Evolutionary conservation across 1,140 invertebrate species (phyloP).

Genomic region (Luehdorfia chinensis): DNA sequence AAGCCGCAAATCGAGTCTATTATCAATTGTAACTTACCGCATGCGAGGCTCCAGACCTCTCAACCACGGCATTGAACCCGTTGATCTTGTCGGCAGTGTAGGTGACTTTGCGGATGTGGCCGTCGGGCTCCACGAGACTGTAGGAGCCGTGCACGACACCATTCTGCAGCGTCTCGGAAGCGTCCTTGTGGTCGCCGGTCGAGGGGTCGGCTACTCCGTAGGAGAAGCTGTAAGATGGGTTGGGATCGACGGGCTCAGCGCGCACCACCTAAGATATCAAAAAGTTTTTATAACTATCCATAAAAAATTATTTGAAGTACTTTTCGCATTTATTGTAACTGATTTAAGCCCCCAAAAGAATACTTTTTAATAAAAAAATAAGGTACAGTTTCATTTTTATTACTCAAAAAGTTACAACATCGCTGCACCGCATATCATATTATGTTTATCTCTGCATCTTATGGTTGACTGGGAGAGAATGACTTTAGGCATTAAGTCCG

Average conservation of each 20-base stretch:
- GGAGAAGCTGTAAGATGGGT: slow-evolving; percentile 84
- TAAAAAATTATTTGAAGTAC: too few relatives aligned
- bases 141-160: slow-evolving; percentile 81
- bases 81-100: slow-evolving; percentile 78
- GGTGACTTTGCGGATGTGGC: slow-evolving; percentile 79
- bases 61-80: slow-evolving; percentile 77
- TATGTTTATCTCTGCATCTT: too few relatives aligned
- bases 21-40: slow-evolving; percentile 58
- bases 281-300: not conserved
- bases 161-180: slow-evolving; percentile 79
- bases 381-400: too few relatives aligned
- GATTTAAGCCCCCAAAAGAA: too few relatives aligned
- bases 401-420: too few relatives aligned
- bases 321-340: too few relatives aligned
- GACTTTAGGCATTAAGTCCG: too few relatives aligned
- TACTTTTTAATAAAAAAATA: too few relatives aligned
- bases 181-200: slow-evolving; percentile 84
- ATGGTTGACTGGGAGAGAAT: too few relatives aligned
- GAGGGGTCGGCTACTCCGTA: slow-evolving; percentile 84
- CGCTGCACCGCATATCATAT: too few relatives aligned
- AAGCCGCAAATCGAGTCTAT: too few relatives aligned
- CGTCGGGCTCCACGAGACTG: slow-evolving; percentile 81
- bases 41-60: slow-evolving; percentile 74
- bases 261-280: slow-evolving; percentile 23
- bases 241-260: slow-evolving; percentile 81